These are phyloP conservation scores for Telmatochromis sp. DNA, from an alignment of 2,113 vertebrate genomes.

Conservation along the genomic window DNA sequence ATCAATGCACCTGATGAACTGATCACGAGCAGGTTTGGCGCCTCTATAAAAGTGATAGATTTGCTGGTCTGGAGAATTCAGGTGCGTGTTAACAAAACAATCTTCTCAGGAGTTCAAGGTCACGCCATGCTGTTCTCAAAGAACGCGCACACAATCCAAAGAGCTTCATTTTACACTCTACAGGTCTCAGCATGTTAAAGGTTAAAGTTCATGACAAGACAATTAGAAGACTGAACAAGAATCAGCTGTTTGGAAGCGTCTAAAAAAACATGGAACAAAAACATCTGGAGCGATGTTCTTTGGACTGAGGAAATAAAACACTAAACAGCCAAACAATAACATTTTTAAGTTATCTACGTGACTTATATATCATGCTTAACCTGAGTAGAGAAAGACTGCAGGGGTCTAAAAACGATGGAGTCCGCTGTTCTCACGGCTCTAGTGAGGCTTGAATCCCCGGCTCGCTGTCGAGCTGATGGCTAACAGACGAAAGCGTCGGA, in stretches of 20 bases:
- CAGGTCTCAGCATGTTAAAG: neutral
- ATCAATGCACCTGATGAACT: neutral
- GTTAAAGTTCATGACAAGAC: neutral
- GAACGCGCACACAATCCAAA: fast-evolving
- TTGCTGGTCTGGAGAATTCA: neutral
- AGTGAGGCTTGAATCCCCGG: neutral
- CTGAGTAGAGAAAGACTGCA: neutral
- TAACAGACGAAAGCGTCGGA: fast-evolving
- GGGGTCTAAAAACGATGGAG: neutral
- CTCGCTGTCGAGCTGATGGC: fast-evolving
- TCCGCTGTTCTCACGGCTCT: fast-evolving
- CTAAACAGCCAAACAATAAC: neutral
- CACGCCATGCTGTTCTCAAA: neutral
- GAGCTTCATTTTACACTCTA: neutral
- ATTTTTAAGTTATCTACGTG: fast-evolving
- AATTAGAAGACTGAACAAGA: fast-evolving
- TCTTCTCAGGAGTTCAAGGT: fast-evolving
- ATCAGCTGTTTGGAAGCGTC: neutral
- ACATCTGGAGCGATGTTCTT: neutral
- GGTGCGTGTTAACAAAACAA: neutral
- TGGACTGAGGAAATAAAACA: neutral
- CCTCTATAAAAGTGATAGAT: neutral
- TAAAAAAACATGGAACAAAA: neutral
- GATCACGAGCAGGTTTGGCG: neutral
- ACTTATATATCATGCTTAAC: fast-evolving